A percentile compares a stretch with the other conserved stretches of the same genome.
These are phyloP conservation scores for Lepidocyrtinus sp. DNA, from an alignment of 2,888 invertebrate genomes.

Conservation along the genomic window DNA sequence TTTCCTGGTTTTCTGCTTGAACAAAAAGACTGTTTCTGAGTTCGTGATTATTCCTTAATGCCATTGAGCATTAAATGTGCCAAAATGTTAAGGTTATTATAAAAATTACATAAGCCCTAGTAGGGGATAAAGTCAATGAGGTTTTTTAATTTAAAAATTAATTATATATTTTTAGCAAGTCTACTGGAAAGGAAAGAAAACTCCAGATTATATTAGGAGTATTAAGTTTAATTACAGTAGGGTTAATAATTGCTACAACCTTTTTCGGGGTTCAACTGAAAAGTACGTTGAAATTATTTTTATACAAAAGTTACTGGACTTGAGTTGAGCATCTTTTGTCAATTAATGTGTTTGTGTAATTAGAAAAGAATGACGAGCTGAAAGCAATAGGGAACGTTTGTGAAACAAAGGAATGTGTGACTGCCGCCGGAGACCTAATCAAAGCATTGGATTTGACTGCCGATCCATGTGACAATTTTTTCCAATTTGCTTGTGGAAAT, in stretches of 20 bases:
- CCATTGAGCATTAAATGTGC: too few relatives aligned
- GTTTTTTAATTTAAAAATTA: too few relatives aligned
- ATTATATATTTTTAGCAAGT: too few relatives aligned
- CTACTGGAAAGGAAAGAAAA: conserved; percentile 42
- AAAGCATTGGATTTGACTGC: conserved; percentile 72
- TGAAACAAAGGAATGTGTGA: conserved; percentile 56
- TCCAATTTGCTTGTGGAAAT: conserved; percentile 74
- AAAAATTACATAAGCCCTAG: too few relatives aligned
- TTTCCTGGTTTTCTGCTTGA: too few relatives aligned
- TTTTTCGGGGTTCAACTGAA: conserved; percentile 55
- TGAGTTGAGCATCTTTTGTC: neutral
- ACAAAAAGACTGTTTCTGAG: too few relatives aligned
- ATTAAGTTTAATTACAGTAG: conserved; percentile 39
- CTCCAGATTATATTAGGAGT: conserved; percentile 52
- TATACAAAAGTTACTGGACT: neutral
- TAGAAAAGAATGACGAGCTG: conserved; percentile 51
- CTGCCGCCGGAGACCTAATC: conserved; percentile 70
- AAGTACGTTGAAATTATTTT: conserved; percentile 19
- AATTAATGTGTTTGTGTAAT: neutral
- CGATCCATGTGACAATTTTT: conserved; percentile 74
- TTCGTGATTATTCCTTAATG: too few relatives aligned
- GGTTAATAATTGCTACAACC: conserved; percentile 47
- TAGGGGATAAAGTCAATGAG: too few relatives aligned
- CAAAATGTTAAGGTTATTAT: conserved; percentile 46
- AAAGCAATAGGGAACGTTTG: conserved; percentile 43